phyloP scores from a whole-genome alignment of 2,113 vertebrate genomes.

The Nyctibius bracteatus region DNA sequence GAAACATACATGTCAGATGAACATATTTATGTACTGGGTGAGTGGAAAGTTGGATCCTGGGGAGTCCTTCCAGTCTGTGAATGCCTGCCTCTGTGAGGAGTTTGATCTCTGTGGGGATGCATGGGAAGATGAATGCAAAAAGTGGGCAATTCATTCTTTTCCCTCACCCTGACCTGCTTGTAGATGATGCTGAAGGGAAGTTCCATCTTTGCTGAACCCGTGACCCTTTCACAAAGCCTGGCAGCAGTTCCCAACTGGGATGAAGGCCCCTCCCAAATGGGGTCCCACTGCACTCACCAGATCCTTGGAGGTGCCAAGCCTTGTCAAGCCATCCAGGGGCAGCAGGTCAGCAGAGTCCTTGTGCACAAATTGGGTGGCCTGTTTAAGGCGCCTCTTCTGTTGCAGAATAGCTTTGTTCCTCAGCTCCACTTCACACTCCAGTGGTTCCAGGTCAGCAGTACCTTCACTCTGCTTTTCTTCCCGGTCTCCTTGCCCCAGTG shows the following conservation, averaged over 20 bases:
- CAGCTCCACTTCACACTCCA: constrained; percentile 79
- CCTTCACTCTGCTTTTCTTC: not conserved
- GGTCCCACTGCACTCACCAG: constrained; percentile 81
- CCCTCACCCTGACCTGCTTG: not conserved
- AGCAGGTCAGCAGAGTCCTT: constrained; percentile 97
- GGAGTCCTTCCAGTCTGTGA: not conserved
- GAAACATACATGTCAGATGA: not conserved
- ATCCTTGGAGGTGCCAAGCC: constrained; percentile 93
- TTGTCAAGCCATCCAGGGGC: constrained; percentile 91
- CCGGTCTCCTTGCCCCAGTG: not conserved
- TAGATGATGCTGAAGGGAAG: not conserved
- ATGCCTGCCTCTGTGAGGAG: not conserved
- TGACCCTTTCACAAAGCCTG: not conserved
- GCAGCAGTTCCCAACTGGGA: not conserved
- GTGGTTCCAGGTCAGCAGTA: constrained; percentile 58
- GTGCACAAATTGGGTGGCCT: constrained; percentile 93
- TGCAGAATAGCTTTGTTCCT: constrained; percentile 86
- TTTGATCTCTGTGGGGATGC: not conserved
- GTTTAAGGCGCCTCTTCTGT: constrained; percentile 90
- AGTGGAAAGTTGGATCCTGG: not conserved
- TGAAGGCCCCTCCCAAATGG: not conserved
- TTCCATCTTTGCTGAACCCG: not conserved
- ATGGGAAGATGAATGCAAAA: not conserved
- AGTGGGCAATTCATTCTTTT: not conserved
- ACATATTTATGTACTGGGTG: not conserved